A percentile compares a stretch with the other conserved stretches of the same genome.
Conservation (phyloP, 2,113 vertebrate genomes). For the Isichthys henryi region DNA sequence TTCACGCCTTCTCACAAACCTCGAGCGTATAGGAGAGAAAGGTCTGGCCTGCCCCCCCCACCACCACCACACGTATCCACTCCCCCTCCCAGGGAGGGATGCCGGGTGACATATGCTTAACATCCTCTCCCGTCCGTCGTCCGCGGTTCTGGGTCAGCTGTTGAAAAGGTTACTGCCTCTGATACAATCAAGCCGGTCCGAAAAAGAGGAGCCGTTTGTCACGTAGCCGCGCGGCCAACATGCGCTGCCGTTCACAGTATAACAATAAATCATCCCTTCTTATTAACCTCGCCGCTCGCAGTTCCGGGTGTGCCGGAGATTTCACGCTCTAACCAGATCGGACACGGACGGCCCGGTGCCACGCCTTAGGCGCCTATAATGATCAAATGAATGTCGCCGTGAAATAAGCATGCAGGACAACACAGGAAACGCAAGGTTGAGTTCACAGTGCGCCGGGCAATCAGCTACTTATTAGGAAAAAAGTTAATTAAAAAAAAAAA, state of each 20-base stretch:
- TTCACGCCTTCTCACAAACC: slow-evolving; percentile 33
- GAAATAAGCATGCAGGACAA: not conserved
- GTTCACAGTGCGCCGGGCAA: not conserved
- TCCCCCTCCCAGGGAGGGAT: slow-evolving; percentile 41
- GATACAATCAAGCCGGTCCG: slow-evolving; percentile 82
- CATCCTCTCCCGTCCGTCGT: slow-evolving; percentile 61
- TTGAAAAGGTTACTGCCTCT: slow-evolving; percentile 89
- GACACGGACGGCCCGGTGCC: slow-evolving; percentile 45
- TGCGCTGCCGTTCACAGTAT: slow-evolving; percentile 60
- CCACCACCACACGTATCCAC: no score
- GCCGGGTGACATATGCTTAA: slow-evolving; percentile 78
- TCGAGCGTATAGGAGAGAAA: not conserved
- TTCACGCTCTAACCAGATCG: slow-evolving; percentile 58
- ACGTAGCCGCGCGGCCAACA: slow-evolving; percentile 62
- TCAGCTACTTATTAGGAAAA: slow-evolving; percentile 6
- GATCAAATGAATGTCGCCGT: not conserved
- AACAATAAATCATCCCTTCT: slow-evolving; percentile 61
- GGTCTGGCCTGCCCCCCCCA: slow-evolving; percentile 10
- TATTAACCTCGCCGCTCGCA: slow-evolving; percentile 46
- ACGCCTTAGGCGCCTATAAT: not conserved
- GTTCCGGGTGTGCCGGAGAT: slow-evolving; percentile 53
- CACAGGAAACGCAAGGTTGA: not conserved
- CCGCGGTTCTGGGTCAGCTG: slow-evolving; percentile 82
- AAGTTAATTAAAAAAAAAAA: slow-evolving; percentile 5
- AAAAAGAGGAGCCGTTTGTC: slow-evolving; percentile 81